Conservation (phyloP, 2,888 invertebrate genomes). For the Nebria salina region DNA sequence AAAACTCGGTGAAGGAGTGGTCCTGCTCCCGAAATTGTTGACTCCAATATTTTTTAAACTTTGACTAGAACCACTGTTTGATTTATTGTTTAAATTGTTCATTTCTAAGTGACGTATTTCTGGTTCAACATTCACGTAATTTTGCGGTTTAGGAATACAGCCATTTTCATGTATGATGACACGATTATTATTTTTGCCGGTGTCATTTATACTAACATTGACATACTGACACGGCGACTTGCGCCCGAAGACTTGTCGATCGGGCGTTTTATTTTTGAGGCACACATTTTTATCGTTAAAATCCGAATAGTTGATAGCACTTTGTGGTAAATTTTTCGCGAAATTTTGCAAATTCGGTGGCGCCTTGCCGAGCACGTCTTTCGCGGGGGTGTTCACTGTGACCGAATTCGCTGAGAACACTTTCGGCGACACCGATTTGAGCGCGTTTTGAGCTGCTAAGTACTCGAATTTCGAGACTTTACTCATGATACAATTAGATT, state of each 20-base stretch:
- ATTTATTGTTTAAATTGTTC: conserved; percentile 57
- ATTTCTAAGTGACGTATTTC: conserved; percentile 55
- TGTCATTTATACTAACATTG: conserved; percentile 60
- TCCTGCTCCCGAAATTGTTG: conserved; percentile 56
- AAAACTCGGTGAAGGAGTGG: conserved; percentile 65
- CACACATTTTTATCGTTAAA: conserved; percentile 56
- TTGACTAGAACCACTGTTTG: conserved; percentile 49
- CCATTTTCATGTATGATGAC: conserved; percentile 61
- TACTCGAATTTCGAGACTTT: conserved; percentile 85
- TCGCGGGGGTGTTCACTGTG: conserved; percentile 84
- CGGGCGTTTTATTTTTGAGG: conserved; percentile 57
- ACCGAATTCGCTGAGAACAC: conserved; percentile 82
- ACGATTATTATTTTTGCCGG: conserved; percentile 58
- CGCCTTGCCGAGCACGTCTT: conserved; percentile 76
- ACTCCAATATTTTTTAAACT: conserved; percentile 54
- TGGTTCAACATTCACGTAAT: conserved; percentile 54
- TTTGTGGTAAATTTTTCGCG: conserved; percentile 68
- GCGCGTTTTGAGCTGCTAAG: conserved; percentile 73
- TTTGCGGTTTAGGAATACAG: conserved; percentile 57
- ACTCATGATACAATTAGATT: conserved; percentile 74
- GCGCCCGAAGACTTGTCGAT: conserved; percentile 58
- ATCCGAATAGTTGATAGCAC: conserved; percentile 63
- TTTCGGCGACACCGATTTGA: conserved; percentile 74
- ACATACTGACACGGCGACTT: conserved; percentile 59
- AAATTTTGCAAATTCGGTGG: conserved; percentile 70